Percentiles rank a stretch among this genome's conserved stretches.
phyloP scores from a whole-genome alignment of 1,140 invertebrate genomes.

The Galleria mellonella region DNA sequence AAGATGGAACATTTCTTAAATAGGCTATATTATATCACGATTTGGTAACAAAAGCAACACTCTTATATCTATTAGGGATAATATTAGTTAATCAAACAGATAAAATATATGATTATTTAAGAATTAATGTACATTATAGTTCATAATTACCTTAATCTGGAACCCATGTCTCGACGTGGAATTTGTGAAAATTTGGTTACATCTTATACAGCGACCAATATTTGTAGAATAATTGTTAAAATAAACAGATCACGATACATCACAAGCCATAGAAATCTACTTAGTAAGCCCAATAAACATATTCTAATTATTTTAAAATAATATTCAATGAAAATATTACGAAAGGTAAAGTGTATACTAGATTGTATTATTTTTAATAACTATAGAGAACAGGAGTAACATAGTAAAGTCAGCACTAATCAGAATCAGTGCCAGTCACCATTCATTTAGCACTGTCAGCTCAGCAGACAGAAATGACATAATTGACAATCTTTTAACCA shows the following conservation, averaged over 20 bases:
- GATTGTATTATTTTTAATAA: no score
- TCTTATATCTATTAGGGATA: no score
- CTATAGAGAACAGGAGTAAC: no score
- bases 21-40: no score
- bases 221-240: constrained; percentile 20
- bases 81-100: background rate
- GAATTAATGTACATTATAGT: background rate
- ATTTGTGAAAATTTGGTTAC: constrained; percentile 46
- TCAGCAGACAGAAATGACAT: no score
- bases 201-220: constrained; percentile 29
- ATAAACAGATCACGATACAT: constrained; percentile 39
- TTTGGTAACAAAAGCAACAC: no score
- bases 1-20: constrained; percentile 11
- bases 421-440: no score
- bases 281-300: constrained; percentile 25
- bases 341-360: constrained; percentile 7
- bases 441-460: no score
- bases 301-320: constrained; percentile 29
- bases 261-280: constrained; percentile 53
- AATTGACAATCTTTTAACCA: no score
- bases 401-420: no score
- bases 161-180: constrained; percentile 63
- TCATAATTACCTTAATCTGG: constrained; percentile 52
- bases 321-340: constrained; percentile 27
- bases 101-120: background rate